phyloP scores from a whole-genome alignment of 1,140 invertebrate species.

The Oncopeltus fasciatus region DNA sequence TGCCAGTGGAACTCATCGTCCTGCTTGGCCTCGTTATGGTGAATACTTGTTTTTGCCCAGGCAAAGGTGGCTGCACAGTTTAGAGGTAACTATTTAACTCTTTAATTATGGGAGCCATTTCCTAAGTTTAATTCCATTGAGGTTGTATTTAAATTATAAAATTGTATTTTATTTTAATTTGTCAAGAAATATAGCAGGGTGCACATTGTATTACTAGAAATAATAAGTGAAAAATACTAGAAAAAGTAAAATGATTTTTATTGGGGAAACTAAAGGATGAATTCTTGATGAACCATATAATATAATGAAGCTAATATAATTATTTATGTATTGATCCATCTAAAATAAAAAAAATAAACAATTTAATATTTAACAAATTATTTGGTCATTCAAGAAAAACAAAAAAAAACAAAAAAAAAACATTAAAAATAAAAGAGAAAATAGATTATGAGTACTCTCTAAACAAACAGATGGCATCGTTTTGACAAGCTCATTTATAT shows the following conservation, averaged over 20 bases:
- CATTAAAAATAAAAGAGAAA: too few species aligned
- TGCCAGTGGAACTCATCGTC: slow-evolving; percentile 62
- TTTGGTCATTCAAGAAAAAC: too few species aligned
- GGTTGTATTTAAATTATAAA: background rate
- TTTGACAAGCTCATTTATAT: too few species aligned
- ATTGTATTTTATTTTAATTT: background rate
- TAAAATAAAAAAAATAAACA: background rate
- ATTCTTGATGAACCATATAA: background rate
- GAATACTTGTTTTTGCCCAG: slow-evolving; percentile 66
- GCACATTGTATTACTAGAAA: background rate
- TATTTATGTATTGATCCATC: background rate
- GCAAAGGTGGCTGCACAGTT: slow-evolving; percentile 71
- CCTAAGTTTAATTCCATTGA: background rate
- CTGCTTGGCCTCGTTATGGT: slow-evolving; percentile 67
- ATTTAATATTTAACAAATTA: too few species aligned
- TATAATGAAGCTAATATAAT: background rate
- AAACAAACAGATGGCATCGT: too few species aligned
- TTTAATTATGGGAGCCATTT: too few species aligned
- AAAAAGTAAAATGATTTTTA: too few species aligned
- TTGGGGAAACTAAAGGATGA: too few species aligned
- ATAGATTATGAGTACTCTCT: too few species aligned
- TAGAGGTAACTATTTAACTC: slow-evolving; percentile 41
- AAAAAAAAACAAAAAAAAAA: too few species aligned
- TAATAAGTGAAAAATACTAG: too few species aligned
- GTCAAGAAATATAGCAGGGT: background rate